Conservation (phyloP, 2,888 invertebrate genomes). For the Horisme vitalbata region DNA sequence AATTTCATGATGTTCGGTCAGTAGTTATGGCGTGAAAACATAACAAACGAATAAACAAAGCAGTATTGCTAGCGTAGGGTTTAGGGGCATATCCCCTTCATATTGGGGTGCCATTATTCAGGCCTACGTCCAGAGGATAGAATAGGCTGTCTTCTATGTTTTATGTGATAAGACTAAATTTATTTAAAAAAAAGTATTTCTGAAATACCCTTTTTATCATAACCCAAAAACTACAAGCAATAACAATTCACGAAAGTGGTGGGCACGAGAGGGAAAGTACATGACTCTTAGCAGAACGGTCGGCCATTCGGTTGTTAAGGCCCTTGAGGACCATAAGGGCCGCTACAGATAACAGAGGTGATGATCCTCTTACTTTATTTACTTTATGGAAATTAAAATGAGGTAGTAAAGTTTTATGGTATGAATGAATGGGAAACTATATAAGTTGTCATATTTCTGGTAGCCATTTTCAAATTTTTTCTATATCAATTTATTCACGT, state of each 20-base stretch:
- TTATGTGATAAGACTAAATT: no score
- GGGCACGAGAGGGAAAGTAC: constrained; percentile 27
- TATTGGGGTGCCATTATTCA: no score
- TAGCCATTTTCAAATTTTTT: no score
- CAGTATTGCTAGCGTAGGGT: no score
- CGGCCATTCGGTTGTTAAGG: constrained; percentile 28
- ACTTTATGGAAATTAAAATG: constrained; percentile 20
- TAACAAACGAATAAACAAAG: no score
- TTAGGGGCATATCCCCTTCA: no score
- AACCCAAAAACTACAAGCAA: constrained; percentile 32
- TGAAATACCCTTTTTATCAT: constrained; percentile 28
- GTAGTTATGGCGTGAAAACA: no score
- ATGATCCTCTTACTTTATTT: constrained; percentile 25
- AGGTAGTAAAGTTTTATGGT: constrained; percentile 1
- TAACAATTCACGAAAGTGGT: constrained; percentile 35
- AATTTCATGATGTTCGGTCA: no score
- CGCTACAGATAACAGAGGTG: constrained; percentile 25
- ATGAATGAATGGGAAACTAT: not conserved
- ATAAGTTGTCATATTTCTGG: no score
- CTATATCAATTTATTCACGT: no score
- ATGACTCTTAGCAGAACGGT: constrained; percentile 28
- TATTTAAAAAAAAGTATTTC: not conserved
- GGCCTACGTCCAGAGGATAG: no score
- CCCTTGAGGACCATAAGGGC: constrained; percentile 22
- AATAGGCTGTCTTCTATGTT: no score